Evolutionary conservation across 2,113 vertebrate genomes (phyloP).

Genomic region (Odocoileus virginianus): DNA sequence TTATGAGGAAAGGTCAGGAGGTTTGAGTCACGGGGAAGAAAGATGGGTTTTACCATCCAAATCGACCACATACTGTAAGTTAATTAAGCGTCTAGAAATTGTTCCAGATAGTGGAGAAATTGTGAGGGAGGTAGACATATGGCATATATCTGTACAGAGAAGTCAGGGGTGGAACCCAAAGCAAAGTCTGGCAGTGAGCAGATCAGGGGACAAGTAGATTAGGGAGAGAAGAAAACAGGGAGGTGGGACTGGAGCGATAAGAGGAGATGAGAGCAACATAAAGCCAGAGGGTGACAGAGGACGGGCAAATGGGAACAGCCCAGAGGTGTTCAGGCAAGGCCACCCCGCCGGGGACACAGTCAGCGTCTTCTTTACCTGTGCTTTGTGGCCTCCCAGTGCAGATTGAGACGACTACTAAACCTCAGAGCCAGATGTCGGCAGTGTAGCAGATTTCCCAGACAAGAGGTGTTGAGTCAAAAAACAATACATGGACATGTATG

Average conservation of each 20-base stretch:
- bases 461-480: neutral
- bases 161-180: conserved; percentile 10
- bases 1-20: conserved; percentile 59
- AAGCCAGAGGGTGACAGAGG: neutral
- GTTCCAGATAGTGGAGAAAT: conserved; percentile 55
- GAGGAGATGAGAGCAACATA: neutral
- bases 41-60: conserved; percentile 50
- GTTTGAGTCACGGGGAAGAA: conserved; percentile 44
- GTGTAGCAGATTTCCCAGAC: neutral
- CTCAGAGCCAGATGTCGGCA: neutral
- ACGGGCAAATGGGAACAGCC: neutral
- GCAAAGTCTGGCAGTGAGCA: neutral
- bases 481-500: rapidly evolving
- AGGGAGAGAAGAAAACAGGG: neutral
- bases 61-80: conserved; percentile 50
- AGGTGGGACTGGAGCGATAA: rapidly evolving
- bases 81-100: conserved; percentile 64
- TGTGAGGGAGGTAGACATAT: neutral
- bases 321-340: neutral
- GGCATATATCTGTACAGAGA: neutral
- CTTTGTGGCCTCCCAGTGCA: neutral
- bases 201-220: neutral
- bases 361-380: neutral
- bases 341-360: rapidly evolving
- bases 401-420: neutral